phyloP scores from a whole-genome alignment of 2,113 vertebrate species.

The Struthidea cinerea region DNA sequence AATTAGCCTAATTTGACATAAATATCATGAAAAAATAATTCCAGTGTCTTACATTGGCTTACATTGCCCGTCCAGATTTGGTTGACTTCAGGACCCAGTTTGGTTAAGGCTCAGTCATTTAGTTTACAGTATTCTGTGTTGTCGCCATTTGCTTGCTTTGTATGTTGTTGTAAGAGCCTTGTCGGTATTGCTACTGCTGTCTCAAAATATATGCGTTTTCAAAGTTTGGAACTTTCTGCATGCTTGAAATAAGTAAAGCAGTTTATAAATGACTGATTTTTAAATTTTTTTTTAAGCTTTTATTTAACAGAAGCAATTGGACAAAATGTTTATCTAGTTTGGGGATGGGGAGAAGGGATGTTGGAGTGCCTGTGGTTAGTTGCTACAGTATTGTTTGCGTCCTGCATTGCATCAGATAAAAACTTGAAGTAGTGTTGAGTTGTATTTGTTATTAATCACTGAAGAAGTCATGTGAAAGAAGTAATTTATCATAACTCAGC shows the following conservation, averaged over 20 bases:
- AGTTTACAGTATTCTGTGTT: neutral
- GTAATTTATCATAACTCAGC: neutral
- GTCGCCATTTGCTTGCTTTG: neutral
- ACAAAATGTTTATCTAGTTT: neutral
- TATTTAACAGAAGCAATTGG: neutral
- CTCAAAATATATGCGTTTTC: neutral
- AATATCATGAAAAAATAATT: neutral
- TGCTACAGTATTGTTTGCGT: neutral
- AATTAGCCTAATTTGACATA: neutral
- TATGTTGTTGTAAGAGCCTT: neutral
- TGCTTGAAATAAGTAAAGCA: neutral
- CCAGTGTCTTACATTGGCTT: neutral
- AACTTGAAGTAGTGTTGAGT: neutral
- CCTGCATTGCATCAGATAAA: neutral
- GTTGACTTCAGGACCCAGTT: neutral
- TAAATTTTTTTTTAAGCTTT: neutral
- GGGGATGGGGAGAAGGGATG: neutral
- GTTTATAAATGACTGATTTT: neutral
- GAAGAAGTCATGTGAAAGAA: neutral
- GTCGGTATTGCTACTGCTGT: neutral
- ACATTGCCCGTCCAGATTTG: neutral
- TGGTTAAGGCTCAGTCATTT: neutral
- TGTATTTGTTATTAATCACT: neutral
- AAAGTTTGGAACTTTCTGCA: neutral
- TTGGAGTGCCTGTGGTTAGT: neutral